Base-by-base conservation (phyloP, 2,113 vertebrate species). In the Scatophagus argus region DNA sequence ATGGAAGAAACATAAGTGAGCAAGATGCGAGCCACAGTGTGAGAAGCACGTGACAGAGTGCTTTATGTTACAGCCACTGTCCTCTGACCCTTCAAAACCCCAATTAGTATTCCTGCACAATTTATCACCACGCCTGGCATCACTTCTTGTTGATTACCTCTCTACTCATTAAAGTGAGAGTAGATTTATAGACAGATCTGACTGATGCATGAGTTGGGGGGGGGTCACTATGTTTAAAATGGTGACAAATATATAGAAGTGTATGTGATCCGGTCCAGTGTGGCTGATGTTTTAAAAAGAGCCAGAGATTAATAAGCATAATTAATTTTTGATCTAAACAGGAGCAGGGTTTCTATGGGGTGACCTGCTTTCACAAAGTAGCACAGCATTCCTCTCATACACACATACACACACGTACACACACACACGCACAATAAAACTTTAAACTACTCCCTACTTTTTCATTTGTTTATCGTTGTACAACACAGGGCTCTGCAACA, bases 131-230 rank as follows among this genome's bases (percentile, higher is more conserved):
- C 23, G 81, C 66, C 74, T 80, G 82, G 85, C 77, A 80, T 85
- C 86, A 84, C 81, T 84, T 91, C 44, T 74, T 87, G 88, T 84
- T 91, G 86, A 91, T 90, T 90, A 90, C 65, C 78, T 85, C 83
- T 88, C 70, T 62, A 8, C 85, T 83, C 79, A 88, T 88, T 91
- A 89, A 85, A 78, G 68, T 34, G 51, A 79, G 80, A 80, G 78
- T 25, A 74, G 81, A 90, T 85, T 83, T 83, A 87, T 84, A 58
- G 69, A 80, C 75, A 63, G 77, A 71, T 69, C 71, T 49, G 65
- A 85, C 56, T 81, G 83, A 84, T 73, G 80, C 41, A 79, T 73
- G 49, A 9, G 55, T 23, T 41, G 70, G 23, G 38, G 11, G 16
- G 19, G 25, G 11, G 32, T 51, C 64, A 68, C 67, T 44, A n/a